phyloP scores from a whole-genome alignment of 2,113 vertebrate species.

The Cavia aperea region DNA sequence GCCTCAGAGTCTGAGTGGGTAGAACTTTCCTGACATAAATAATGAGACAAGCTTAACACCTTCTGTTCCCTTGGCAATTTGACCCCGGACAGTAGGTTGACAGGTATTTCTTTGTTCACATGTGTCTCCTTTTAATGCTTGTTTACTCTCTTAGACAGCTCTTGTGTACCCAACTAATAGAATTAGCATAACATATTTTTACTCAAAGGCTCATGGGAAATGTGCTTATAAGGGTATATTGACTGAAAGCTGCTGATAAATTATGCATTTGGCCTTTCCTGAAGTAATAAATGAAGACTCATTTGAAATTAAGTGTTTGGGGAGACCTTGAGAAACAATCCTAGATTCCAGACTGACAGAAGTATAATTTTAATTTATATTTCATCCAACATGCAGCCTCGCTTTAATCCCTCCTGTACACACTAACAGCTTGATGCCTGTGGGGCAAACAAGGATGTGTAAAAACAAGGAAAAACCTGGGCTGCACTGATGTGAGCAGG shows the following conservation, averaged over 20 bases:
- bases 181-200: constrained; percentile 70
- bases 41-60: neutral
- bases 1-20: neutral
- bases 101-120: constrained; percentile 52
- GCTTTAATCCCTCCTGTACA: constrained; percentile 76
- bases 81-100: neutral
- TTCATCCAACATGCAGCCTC: constrained; percentile 71
- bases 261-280: constrained; percentile 73
- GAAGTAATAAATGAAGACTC: constrained; percentile 75
- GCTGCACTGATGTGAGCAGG: constrained; percentile 34
- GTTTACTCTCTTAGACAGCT: constrained; percentile 57
- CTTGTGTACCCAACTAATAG: constrained; percentile 59
- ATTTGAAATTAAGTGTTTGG: constrained; percentile 76
- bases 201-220: constrained; percentile 62
- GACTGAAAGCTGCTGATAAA: constrained; percentile 73
- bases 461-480: constrained; percentile 62
- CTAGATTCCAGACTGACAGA: constrained; percentile 74
- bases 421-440: constrained; percentile 76
- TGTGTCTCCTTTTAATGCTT: constrained; percentile 55
- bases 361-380: constrained; percentile 81
- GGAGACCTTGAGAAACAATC: constrained; percentile 77
- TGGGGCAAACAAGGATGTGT: constrained; percentile 71
- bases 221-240: constrained; percentile 68
- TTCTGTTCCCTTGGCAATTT: neutral
- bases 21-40: neutral